Base-by-base conservation (phyloP, 2,113 vertebrate species). In the Argyrosomus japonicus region DNA sequence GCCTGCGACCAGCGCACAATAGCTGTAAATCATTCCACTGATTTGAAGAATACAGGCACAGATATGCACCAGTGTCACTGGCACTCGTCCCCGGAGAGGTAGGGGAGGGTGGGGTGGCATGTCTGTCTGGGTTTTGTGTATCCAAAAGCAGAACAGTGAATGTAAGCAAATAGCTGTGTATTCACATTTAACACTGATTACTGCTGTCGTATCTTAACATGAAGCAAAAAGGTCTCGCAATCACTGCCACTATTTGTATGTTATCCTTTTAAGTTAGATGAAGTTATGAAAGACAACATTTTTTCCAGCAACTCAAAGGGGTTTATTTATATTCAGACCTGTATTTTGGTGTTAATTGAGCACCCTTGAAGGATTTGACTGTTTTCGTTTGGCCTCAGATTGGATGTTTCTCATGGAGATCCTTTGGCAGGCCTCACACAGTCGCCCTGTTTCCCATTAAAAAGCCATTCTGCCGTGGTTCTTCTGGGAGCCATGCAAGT, bases 401-500 rank as follows among this genome's bases (percentile, higher is more conserved):
- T 89, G 83, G 83, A 84, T 72, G 79, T 89, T 93, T 92, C 92
- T 93, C 89, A 90, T 92, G 77, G 83, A 89, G 93, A 93, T 94
- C 92, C 86, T 90, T 89, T 92, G 82, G 92, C 91, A 88, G 87
- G 91, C 92, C 88, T 85, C 90, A 75, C 88, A 74, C 85, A 64
- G 74, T 87, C 47, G 54, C 89, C 86, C 92, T 93, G 92, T 89
- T 94, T 92, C 89, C 90, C 91, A 95, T 95, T 95, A 95, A 93
- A 95, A 94, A 95, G 83, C 91, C 89, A 95, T 95, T 91, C 87
- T 81, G 87, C 87, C 50, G 88, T 43, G 91, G 93, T 93, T 94
- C 94, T 95, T 93, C 87, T 92, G 93, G 95, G 94, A 95, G 89
- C 89, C 83, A 51, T 89, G 90, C 88, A 47, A 94, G 94, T 95